A percentile compares a stretch with the other conserved stretches of the same genome.
Evolutionary conservation across 2,797 vertebrate genomes (phyloP).

Genomic region (Trachops cirrhosus): DNA sequence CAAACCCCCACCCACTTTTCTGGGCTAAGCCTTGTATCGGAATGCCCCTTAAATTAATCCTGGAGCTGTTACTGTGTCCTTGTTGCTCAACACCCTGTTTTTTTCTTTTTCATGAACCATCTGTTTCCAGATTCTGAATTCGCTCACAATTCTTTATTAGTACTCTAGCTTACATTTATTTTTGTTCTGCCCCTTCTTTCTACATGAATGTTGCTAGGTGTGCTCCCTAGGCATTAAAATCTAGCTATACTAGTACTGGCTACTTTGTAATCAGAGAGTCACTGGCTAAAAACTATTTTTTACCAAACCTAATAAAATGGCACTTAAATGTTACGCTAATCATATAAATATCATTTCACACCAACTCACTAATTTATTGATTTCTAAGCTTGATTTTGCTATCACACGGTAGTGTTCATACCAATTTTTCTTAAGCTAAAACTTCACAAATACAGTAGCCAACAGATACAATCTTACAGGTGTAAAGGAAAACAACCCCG

Average conservation of each 20-base stretch:
- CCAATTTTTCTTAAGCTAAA: neutral
- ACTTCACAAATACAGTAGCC: neutral
- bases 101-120: neutral
- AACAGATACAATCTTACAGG: neutral
- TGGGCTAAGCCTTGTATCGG: neutral
- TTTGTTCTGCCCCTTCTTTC: neutral
- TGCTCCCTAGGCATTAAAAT: neutral
- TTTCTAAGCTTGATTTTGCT: neutral
- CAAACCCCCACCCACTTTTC: neutral
- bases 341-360: neutral
- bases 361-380: neutral
- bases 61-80: neutral
- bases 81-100: neutral
- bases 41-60: neutral
- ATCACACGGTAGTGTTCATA: neutral
- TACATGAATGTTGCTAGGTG: neutral
- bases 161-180: neutral
- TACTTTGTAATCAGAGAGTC: constrained; percentile 46
- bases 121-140: neutral
- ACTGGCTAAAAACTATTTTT: neutral
- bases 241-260: neutral
- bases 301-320: neutral
- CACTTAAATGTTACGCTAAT: neutral
- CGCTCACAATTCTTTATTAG: neutral
- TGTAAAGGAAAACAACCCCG: neutral